Evolutionary conservation across 1,140 invertebrate species (phyloP), one percentile per base, ranked within the genome.

Genomic region (Apis florea): DNA sequence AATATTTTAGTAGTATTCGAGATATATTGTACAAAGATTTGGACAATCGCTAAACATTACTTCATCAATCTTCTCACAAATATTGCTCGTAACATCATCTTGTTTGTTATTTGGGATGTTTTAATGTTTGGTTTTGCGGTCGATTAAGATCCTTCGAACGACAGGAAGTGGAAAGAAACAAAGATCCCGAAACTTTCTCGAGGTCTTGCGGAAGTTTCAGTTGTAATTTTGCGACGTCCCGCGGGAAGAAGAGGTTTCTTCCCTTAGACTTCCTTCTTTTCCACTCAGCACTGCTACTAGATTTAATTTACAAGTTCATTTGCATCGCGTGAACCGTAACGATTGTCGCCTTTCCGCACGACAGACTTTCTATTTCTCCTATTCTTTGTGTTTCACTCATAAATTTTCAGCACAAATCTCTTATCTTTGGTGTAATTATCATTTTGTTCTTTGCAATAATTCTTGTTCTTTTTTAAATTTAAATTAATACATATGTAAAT

Each of bases 301-400:
- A 88, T 88, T 88, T 88, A 88, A 88, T 88, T 83, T 88, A 88
- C 61, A 70, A 88, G 86, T 88, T 87, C 75, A 88, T 88, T 87
- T 85, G 66, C 86, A 84, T 87, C 61, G 66, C 53, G 61, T 70
- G 26, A 83, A 79, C 69, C 72, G 64, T 78, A 81, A 84, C 54
- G 68, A 68, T 79, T 64, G 74, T 71, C 70, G 64, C 56, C 73
- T 53, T 71, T 64, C 51, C 58, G 49, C 59, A 47, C 70, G 49
- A 11, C 51, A 3, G 31, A 56, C 1, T 56, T 79, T 73, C 59
- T 64, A 70, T 79, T 53, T 31, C 54, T 68, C 31, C 31, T 31
- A 31, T 31, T 40, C 13, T 58, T 17, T 24, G 58, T 15, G 13
- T 53, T 61, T 56, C 17, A 26, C 51, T 12, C 47, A 40, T 40